Evolutionary conservation across 2,113 vertebrate genomes (phyloP), one percentile per base, ranked within the genome.

Genomic region (Microtus oregoni): DNA sequence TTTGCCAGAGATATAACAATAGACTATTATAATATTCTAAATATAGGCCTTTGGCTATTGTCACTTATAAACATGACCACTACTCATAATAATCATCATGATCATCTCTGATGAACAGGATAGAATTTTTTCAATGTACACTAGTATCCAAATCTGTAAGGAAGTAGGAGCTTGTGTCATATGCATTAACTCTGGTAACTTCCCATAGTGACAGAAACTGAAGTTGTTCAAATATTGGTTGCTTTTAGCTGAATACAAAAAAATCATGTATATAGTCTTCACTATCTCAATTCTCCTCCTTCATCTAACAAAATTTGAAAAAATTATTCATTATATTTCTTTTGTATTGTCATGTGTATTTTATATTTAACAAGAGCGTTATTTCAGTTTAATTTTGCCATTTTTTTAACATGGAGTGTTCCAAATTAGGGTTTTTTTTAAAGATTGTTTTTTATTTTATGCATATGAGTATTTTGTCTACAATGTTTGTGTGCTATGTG

Each of bases 211-310:
- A 72, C 0, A 11, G 38, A 95, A 76, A 61, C 41, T 61, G 24
- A 47, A 92, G 9, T 7, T 86, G 2, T 41, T 97, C 28, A 97
- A 91, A n/a, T 91, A 5, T 91, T 82, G 47, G 2, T 87, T 94
- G 32, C 63, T 89, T 75, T 67, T 63, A 86, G 47, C 61, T 92
- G 28, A 94, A 82, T 1, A 58, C 24, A 15, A 86, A 75, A 41
- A 96, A 90, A 63, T 22, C 20, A 47, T 85, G 38, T 13, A 5
- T 67, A 32, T n/a, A 22, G 7, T n/a, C 15, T 78, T 75, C 52
- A 61, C 11, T 55, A 58, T 50, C 0, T 5, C 55, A 4, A 38
- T 82, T 14, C 8, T n/a, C 14, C 79, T 88, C 20, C 22, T 1
- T 76, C 12, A 44, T 52, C 65, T 91, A 88, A 81, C 12, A 96